A percentile compares a stretch with the other conserved stretches of the same genome.
phyloP scores from a whole-genome alignment of 2,113 vertebrate species.

The Dasyprocta punctata region DNA sequence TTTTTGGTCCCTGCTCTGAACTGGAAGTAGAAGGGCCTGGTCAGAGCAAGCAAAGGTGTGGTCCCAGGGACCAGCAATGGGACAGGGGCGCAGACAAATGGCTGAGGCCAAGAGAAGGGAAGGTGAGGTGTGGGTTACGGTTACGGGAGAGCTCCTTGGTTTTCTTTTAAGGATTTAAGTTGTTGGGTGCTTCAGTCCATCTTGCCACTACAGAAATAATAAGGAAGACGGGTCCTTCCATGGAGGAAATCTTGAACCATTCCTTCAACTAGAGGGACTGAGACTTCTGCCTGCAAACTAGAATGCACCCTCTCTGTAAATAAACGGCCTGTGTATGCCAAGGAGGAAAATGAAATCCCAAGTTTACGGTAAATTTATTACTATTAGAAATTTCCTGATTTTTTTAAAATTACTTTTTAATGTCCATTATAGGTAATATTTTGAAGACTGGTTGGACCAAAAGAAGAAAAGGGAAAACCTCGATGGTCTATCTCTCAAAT shows the following conservation, averaged over 20 bases:
- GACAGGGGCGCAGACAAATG: neutral
- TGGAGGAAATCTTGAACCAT: neutral
- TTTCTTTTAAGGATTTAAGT: neutral
- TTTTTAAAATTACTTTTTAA: neutral
- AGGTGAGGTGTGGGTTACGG: neutral
- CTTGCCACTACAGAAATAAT: neutral
- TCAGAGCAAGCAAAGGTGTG: neutral
- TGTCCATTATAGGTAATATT: neutral
- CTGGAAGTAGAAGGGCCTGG: neutral
- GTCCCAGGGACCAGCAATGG: too few relatives aligned
- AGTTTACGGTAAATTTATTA: neutral
- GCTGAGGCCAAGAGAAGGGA: neutral
- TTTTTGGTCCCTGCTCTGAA: neutral
- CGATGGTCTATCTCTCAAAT: neutral
- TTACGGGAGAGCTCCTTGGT: neutral
- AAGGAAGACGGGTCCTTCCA: neutral
- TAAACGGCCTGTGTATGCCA: neutral
- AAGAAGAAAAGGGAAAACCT: neutral
- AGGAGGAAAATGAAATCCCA: neutral
- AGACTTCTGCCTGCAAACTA: neutral
- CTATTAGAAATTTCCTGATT: neutral
- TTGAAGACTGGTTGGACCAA: neutral
- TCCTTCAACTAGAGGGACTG: neutral
- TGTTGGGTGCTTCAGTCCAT: neutral
- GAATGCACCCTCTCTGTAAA: neutral